Base-by-base conservation (phyloP, 2,797 vertebrate species). In the Tauraco hartlaubi region DNA sequence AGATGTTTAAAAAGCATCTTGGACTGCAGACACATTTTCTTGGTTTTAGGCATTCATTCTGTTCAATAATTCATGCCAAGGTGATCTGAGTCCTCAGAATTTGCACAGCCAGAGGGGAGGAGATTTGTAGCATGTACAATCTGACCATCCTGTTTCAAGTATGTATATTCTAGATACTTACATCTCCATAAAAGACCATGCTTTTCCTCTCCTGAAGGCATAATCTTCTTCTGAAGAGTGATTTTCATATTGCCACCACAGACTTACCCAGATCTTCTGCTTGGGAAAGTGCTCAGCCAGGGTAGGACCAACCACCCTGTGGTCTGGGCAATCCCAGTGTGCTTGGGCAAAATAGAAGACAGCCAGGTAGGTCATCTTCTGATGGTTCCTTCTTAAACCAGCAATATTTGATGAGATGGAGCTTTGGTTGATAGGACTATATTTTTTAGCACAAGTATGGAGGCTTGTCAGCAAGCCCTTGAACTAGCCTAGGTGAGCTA, bases 41-140 rank as follows among this genome's bases (percentile, higher is more conserved):
- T 82, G 39, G 2, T 79, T 92, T 85, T 74, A 92, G 86, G 81
- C 37, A 88, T 48, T 56, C 37, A 6, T 87, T 90, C 59, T 64
- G 25, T 78, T 95, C 20, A 91, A 90, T 85, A 95, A 88, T 92
- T 92, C 62, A 90, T 78, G 69, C 35, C 51, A 86, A 48, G 67
- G 59, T 79, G 54, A 82, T 41, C 39, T 37, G 15, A 9, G 25
- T 81, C 43, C 43, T 92, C 51, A 63, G 76, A 90, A 69, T 82
- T 49, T 55, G 26, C 67, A 55, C 8, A 72, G 39, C 9, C 83
- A 49, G 58, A 84, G 14, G 21, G 19, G 9, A 67, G 23, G 35
- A 72, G 28, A 92, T 31, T 16, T 62, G 43, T 51, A 72, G 5
- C 9, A 54, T 9, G 16, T 55, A 59, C n/a, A 63, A 5, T 33